Evolutionary conservation across 2,888 invertebrate species (phyloP).

Genomic region (Pterobdella sp.): DNA sequence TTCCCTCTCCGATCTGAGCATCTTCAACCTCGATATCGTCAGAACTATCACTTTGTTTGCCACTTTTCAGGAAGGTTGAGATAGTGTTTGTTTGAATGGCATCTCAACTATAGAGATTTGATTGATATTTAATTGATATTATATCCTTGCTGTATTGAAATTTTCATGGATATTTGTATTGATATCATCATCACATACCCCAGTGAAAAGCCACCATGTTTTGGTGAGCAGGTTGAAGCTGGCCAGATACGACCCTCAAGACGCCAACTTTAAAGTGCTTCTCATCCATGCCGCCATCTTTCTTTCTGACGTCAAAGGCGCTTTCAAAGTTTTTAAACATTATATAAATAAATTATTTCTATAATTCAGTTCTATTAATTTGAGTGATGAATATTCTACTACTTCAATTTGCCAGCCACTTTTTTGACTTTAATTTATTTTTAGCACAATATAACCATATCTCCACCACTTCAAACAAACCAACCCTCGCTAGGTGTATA

Average conservation of each 20-base stretch:
- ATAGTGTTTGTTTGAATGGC: too few species aligned
- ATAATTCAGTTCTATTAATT: too few species aligned
- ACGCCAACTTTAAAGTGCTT: conserved; percentile 51
- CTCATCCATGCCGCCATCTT: conserved; percentile 48
- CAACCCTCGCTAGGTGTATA: neutral
- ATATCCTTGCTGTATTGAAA: too few species aligned
- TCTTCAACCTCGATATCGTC: conserved; percentile 50
- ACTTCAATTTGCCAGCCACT: too few species aligned
- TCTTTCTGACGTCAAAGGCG: conserved; percentile 44
- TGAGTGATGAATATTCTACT: too few species aligned
- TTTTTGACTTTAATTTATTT: too few species aligned
- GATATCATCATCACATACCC: conserved; percentile 35
- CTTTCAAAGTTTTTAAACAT: conserved; percentile 29
- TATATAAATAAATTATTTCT: too few species aligned
- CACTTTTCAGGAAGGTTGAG: conserved; percentile 51
- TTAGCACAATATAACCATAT: too few species aligned
- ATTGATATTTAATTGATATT: too few species aligned
- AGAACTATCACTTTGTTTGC: conserved; percentile 50
- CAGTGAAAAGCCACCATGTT: conserved; percentile 50
- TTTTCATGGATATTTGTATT: too few species aligned
- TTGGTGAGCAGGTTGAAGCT: conserved; percentile 49
- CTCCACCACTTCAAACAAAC: too few species aligned
- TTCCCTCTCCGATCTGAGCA: conserved; percentile 45
- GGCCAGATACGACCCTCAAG: conserved; percentile 46
- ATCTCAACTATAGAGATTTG: too few species aligned